Evolutionary conservation across 2,888 invertebrate genomes (phyloP).

Genomic region (Tuberolachnus salignus): DNA sequence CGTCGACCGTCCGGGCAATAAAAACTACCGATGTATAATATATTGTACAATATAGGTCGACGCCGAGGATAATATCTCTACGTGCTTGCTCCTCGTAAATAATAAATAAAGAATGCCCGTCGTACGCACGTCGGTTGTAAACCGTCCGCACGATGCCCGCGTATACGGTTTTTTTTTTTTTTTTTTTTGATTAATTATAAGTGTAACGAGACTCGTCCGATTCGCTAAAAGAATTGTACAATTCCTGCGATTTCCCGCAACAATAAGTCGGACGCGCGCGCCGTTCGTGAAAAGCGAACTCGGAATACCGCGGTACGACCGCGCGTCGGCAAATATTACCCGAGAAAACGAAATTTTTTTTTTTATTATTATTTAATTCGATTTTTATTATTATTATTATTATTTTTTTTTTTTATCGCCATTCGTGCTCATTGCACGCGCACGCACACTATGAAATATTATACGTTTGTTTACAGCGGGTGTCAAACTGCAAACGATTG

Average conservation of each 20-base stretch:
- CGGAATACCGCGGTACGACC: neutral
- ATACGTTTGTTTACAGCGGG: slow-evolving; percentile 22
- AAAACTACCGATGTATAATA: neutral
- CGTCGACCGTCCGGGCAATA: neutral
- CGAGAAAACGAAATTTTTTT: slow-evolving; percentile 21
- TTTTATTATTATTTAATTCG: no score
- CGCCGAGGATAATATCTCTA: no score
- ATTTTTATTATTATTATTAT: no score
- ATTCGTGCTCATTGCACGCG: slow-evolving; percentile 14
- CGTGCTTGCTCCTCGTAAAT: neutral
- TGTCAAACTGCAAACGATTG: neutral
- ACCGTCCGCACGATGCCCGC: no score
- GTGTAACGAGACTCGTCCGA: no score
- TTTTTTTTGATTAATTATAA: no score
- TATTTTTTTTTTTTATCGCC: neutral
- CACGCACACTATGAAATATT: slow-evolving; percentile 1
- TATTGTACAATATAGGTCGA: slow-evolving; percentile 27
- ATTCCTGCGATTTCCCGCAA: neutral
- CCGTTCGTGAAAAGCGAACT: slow-evolving; percentile 34
- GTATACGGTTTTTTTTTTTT: no score
- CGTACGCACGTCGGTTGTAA: no score
- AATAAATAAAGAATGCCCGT: no score
- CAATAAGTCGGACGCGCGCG: neutral
- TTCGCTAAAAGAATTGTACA: no score
- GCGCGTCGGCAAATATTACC: slow-evolving; percentile 25